Conservation (phyloP, 2,797 vertebrate genomes). For the Liparis tanakae region DNA sequence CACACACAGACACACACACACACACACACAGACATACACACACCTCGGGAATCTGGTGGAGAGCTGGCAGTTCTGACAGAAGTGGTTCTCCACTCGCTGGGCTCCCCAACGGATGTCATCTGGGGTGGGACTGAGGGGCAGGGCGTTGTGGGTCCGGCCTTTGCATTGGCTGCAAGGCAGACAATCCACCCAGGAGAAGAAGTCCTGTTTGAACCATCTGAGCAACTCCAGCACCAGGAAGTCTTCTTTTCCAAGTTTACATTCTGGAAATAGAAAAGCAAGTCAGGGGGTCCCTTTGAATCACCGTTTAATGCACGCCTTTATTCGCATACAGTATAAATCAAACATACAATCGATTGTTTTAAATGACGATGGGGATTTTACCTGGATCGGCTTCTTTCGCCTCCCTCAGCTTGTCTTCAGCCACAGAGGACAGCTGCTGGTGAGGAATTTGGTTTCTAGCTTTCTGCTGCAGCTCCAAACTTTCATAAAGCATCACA, state of each 20-base stretch:
- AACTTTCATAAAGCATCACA: slow-evolving; percentile 89
- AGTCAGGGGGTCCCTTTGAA: not conserved
- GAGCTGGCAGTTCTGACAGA: slow-evolving; percentile 86
- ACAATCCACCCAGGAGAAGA: slow-evolving; percentile 94
- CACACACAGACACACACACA: not conserved
- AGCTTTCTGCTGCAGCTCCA: slow-evolving; percentile 89
- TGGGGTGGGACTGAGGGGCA: slow-evolving; percentile 77
- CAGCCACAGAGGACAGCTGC: slow-evolving; percentile 81
- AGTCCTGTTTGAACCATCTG: slow-evolving; percentile 94
- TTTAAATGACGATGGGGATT: not conserved
- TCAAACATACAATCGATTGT: accelerated
- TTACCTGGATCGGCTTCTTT: slow-evolving; percentile 88
- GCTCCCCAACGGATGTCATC: slow-evolving; percentile 92
- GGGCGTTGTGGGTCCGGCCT: slow-evolving; percentile 81
- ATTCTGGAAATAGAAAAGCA: slow-evolving; percentile 72
- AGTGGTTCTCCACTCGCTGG: slow-evolving; percentile 92
- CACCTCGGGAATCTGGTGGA: slow-evolving; percentile 93
- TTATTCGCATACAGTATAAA: not conserved
- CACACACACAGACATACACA: slow-evolving; percentile 56
- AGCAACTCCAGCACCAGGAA: slow-evolving; percentile 92
- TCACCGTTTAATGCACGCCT: not conserved
- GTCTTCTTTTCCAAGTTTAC: slow-evolving; percentile 87
- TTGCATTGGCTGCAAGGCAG: slow-evolving; percentile 89
- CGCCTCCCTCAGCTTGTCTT: slow-evolving; percentile 83
- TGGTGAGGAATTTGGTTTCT: slow-evolving; percentile 84